phyloP scores from a whole-genome alignment of 2,888 invertebrate genomes.

The Aphodius granarius region DNA sequence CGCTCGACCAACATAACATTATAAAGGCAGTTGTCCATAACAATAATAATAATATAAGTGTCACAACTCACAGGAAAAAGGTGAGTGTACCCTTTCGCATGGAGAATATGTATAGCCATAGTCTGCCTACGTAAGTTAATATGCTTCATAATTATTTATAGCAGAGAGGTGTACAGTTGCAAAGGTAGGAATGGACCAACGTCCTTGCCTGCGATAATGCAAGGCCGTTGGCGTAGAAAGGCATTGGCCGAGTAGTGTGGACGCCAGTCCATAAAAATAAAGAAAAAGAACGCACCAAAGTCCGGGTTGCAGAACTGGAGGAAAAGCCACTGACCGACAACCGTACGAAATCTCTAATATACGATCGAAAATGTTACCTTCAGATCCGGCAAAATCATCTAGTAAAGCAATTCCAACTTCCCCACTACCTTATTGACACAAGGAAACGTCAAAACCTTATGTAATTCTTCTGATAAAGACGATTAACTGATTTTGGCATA shows the following conservation, averaged over 20 bases:
- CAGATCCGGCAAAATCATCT: neutral
- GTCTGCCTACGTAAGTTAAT: neutral
- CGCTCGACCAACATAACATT: too few relatives aligned
- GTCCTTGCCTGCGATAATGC: slow-evolving; percentile 32
- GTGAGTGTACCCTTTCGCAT: too few relatives aligned
- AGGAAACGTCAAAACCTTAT: too few relatives aligned
- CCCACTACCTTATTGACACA: too few relatives aligned
- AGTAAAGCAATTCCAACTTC: too few relatives aligned
- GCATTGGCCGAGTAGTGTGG: neutral
- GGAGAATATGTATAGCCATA: too few relatives aligned
- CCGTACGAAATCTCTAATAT: neutral
- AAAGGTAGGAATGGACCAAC: neutral
- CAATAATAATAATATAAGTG: neutral
- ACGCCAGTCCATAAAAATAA: neutral
- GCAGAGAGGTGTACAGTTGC: neutral
- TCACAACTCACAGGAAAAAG: too few relatives aligned
- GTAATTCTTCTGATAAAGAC: too few relatives aligned
- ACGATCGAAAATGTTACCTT: neutral
- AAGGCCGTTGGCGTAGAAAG: slow-evolving; percentile 29
- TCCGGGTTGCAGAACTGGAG: neutral
- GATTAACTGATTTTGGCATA: too few relatives aligned
- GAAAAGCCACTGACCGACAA: neutral
- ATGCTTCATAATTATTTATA: neutral
- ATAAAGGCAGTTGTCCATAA: too few relatives aligned
- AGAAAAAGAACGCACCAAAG: neutral